Evolutionary conservation across 2,888 invertebrate species (phyloP).

Genomic region (Eudasyphora cyanicolor): DNA sequence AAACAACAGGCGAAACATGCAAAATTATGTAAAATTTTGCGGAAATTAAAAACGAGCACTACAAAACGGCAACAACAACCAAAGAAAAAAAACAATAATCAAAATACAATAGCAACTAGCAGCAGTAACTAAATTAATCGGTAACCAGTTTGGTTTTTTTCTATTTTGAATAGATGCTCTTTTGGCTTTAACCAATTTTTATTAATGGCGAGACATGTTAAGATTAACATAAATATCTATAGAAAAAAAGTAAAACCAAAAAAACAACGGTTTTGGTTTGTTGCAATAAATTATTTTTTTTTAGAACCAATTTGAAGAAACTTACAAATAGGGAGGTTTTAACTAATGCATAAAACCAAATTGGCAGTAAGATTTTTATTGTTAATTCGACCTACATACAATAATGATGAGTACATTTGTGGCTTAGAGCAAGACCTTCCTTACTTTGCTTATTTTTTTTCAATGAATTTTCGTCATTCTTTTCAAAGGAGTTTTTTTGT

Average conservation of each 20-base stretch:
- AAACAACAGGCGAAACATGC: slow-evolving; percentile 20
- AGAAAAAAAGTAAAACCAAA: no score
- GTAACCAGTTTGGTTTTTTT: background rate
- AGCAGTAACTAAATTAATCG: no score
- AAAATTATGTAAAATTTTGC: slow-evolving; percentile 44
- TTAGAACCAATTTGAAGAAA: no score
- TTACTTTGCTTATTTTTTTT: background rate
- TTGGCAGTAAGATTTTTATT: background rate
- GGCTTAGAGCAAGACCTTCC: background rate
- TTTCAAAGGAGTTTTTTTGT: background rate
- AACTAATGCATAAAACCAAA: no score
- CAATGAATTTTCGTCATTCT: no score
- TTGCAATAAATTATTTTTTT: no score
- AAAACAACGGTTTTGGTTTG: no score
- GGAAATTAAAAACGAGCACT: slow-evolving; percentile 20
- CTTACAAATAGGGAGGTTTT: no score
- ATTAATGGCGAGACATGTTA: background rate
- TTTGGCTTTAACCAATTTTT: background rate
- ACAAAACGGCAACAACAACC: background rate
- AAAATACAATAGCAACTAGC: background rate
- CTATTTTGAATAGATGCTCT: background rate
- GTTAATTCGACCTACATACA: background rate
- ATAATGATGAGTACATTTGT: background rate
- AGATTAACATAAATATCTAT: background rate
- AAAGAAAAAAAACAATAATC: slow-evolving; percentile 14